Conservation (phyloP, 2,113 vertebrate genomes). For the Rhagologus leucostigma region DNA sequence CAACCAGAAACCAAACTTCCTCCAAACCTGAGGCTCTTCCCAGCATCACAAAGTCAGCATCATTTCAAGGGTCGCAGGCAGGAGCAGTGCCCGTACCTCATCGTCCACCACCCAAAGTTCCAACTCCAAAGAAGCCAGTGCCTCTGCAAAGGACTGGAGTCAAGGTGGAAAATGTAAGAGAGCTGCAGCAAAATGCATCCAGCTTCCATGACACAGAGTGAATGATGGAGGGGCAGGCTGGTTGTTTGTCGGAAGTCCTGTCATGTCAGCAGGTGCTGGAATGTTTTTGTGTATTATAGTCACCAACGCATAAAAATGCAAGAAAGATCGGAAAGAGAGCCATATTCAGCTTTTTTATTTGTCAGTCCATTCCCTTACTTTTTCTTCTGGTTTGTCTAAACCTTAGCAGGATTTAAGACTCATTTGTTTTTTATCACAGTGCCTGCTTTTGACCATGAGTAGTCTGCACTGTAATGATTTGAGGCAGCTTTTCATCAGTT, state of each 20-base stretch:
- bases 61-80: neutral
- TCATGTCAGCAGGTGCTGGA: neutral
- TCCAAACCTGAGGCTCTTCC: slow-evolving; percentile 14
- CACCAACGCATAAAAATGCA: neutral
- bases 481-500: neutral
- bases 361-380: neutral
- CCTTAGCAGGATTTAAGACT: neutral
- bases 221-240: neutral
- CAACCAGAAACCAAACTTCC: slow-evolving; percentile 4
- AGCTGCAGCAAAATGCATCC: neutral
- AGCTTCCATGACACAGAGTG: neutral
- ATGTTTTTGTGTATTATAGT: neutral
- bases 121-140: slow-evolving; percentile 64
- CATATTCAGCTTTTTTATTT: neutral
- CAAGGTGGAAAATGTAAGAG: slow-evolving; percentile 32
- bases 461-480: neutral
- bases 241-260: neutral
- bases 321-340: neutral
- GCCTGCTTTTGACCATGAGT: neutral
- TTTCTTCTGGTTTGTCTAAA: neutral
- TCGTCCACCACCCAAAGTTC: slow-evolving; percentile 74
- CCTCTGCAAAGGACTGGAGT: slow-evolving; percentile 40
- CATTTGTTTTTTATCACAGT: neutral
- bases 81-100: slow-evolving; percentile 57
- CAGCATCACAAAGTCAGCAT: neutral